Evolutionary conservation across 1,140 invertebrate species (phyloP).

Genomic region (Drosophila trapezifrons): DNA sequence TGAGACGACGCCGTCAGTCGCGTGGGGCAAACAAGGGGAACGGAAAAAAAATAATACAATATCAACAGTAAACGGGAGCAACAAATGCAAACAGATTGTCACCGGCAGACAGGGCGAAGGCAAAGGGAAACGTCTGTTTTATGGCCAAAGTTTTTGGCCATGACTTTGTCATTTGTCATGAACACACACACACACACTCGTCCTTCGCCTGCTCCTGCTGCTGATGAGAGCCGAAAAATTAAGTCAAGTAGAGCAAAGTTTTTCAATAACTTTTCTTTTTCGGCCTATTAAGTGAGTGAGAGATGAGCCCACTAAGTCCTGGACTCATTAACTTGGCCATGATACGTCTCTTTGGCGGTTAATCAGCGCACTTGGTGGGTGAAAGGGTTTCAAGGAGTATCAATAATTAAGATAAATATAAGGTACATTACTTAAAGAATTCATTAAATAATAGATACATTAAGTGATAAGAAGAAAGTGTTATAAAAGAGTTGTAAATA

Average conservation of each 20-base stretch:
- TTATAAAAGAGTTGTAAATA: too few relatives aligned
- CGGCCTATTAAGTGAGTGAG: constrained; percentile 41
- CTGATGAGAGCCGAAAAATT: constrained; percentile 49
- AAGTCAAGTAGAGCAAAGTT: constrained; percentile 57
- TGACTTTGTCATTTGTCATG: constrained; percentile 70
- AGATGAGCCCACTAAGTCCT: constrained; percentile 20
- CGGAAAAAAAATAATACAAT: constrained; percentile 32
- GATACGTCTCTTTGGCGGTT: not conserved
- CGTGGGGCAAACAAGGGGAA: constrained; percentile 15
- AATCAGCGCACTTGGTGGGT: constrained; percentile 20
- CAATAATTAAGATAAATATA: constrained; percentile 66
- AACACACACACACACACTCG: constrained; percentile 16
- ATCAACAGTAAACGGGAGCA: constrained; percentile 11
- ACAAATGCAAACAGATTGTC: constrained; percentile 61
- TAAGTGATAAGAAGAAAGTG: too few relatives aligned
- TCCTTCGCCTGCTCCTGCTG: not conserved
- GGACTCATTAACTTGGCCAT: constrained; percentile 26
- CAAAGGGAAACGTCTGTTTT: constrained; percentile 34
- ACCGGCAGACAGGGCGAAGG: constrained; percentile 10
- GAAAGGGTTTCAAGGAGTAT: constrained; percentile 27
- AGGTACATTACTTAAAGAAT: constrained; percentile 15
- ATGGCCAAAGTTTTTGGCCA: constrained; percentile 64
- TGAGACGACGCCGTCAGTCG: constrained; percentile 43
- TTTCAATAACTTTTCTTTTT: constrained; percentile 56
- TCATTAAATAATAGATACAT: not conserved